These are phyloP conservation scores for Mythimna albipuncta DNA, from an alignment of 2,888 invertebrate species.

Conservation along the genomic window DNA sequence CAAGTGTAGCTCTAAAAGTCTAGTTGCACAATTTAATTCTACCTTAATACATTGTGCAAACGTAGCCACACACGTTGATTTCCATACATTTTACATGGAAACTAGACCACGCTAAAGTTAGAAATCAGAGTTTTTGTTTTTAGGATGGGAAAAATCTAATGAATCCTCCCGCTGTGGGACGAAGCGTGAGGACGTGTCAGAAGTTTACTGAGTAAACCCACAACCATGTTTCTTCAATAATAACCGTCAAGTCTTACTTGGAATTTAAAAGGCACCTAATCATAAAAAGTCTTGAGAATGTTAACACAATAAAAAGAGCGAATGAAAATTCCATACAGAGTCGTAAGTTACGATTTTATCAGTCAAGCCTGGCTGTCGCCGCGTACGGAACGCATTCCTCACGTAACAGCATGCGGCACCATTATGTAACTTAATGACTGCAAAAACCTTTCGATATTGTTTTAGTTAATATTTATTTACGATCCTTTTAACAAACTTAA, in stretches of 20 bases:
- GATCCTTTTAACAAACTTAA: background rate
- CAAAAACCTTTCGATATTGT: slow-evolving; percentile 34
- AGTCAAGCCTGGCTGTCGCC: slow-evolving; percentile 31
- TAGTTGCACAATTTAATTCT: no score
- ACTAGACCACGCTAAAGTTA: no score
- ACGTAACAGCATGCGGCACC: slow-evolving; percentile 25
- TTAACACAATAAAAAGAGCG: slow-evolving; percentile 32
- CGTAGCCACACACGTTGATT: no score
- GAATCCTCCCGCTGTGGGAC: no score
- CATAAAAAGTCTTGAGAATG: slow-evolving; percentile 25
- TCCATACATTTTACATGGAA: no score
- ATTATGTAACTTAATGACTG: slow-evolving; percentile 24
- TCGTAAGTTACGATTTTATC: slow-evolving; percentile 50
- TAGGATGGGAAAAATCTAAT: no score
- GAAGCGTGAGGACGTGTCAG: no score
- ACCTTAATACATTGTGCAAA: no score
- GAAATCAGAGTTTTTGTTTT: no score
- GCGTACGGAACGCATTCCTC: slow-evolving; percentile 34
- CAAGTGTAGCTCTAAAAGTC: no score
- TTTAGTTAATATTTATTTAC: slow-evolving; percentile 11
- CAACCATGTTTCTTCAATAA: no score
- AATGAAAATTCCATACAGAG: slow-evolving; percentile 25
- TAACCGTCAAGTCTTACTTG: background rate
- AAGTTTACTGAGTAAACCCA: no score
- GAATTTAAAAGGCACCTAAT: slow-evolving; percentile 17